Evolutionary conservation across 2,113 vertebrate species (phyloP).

Genomic region (Cettia cetti): DNA sequence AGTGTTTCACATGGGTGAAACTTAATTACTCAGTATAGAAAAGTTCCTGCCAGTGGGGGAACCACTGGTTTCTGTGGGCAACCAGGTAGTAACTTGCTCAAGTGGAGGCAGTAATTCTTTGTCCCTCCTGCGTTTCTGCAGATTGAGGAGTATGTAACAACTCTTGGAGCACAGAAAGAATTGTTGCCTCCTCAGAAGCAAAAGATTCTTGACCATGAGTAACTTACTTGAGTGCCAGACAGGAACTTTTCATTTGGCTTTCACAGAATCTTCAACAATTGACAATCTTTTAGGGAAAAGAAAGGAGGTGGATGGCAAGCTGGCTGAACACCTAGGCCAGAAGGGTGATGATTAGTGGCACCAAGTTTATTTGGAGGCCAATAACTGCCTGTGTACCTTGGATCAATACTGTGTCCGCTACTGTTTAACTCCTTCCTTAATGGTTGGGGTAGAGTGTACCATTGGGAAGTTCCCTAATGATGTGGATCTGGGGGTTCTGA

Average conservation of each 20-base stretch:
- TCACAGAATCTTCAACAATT: neutral
- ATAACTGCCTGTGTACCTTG: neutral
- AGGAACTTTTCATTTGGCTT: neutral
- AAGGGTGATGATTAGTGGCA: neutral
- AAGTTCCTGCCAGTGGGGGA: neutral
- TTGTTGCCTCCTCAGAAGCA: neutral
- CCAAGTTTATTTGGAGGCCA: neutral
- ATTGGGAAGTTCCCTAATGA: neutral
- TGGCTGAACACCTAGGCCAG: neutral
- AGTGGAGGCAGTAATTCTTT: neutral
- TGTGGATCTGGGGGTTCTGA: neutral
- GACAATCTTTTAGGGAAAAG: neutral
- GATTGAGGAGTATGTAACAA: neutral
- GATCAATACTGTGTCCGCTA: neutral
- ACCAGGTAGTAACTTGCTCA: neutral
- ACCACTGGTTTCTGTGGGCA: neutral
- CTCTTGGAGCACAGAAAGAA: neutral
- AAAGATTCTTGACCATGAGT: neutral
- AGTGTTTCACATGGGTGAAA: neutral
- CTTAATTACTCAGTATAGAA: neutral
- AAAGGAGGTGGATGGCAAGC: neutral
- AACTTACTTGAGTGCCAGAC: neutral
- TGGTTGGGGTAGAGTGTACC: neutral
- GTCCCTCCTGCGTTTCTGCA: neutral
- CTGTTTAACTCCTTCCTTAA: neutral